Evolutionary conservation across 2,113 vertebrate species (phyloP).

Genomic region (Amphiprion percula): DNA sequence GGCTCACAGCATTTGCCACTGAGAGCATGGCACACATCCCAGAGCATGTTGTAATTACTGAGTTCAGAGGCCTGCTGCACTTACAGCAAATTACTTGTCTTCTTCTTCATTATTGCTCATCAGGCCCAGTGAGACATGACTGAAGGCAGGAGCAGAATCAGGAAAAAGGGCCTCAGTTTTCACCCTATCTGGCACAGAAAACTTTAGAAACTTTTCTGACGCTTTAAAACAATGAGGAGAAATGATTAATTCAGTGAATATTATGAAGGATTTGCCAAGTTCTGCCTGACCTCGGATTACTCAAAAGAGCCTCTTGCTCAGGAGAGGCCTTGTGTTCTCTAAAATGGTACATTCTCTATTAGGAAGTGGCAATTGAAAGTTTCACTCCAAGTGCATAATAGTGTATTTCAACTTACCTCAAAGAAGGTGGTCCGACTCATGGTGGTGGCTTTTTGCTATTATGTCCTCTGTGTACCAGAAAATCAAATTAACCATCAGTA

Average conservation of each 20-base stretch:
- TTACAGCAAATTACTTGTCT: constrained; percentile 37
- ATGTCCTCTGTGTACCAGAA: constrained; percentile 29
- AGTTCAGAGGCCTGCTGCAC: constrained; percentile 41
- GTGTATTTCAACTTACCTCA: constrained; percentile 74
- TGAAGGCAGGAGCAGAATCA: constrained; percentile 5
- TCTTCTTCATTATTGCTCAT: constrained; percentile 27
- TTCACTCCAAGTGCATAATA: not conserved
- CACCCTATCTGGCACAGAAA: constrained; percentile 6
- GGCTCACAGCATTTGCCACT: constrained; percentile 9
- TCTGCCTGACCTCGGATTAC: not conserved
- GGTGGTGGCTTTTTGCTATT: constrained; percentile 1
- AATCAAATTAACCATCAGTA: constrained; percentile 33
- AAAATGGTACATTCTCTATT: not conserved
- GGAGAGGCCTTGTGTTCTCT: not conserved
- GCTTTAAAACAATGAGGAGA: not conserved
- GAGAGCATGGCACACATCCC: constrained; percentile 26
- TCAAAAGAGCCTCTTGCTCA: not conserved
- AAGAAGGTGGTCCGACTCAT: constrained; percentile 83
- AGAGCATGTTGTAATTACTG: constrained; percentile 41
- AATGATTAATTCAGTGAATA: not conserved
- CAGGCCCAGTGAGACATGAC: constrained; percentile 23
- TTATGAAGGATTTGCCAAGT: not conserved
- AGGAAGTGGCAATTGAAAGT: not conserved
- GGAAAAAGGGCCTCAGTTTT: not conserved
- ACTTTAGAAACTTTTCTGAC: constrained; percentile 5